These are phyloP conservation scores for Meloe dianella DNA, from an alignment of 2,888 invertebrate genomes.

Conservation along the genomic window DNA sequence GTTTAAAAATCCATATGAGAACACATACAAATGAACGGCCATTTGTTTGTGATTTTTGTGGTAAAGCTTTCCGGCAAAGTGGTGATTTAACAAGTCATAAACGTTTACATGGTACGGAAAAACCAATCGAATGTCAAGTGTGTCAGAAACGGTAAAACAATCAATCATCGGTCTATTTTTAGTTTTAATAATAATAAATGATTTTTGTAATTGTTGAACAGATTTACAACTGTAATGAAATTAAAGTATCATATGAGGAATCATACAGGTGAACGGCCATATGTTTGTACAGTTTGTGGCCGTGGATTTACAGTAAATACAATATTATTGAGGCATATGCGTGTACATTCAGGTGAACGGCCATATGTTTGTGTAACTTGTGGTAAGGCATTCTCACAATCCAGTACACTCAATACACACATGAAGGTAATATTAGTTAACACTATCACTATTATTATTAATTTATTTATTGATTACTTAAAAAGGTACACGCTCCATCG, in stretches of 20 bases:
- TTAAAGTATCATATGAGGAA: conserved; percentile 60
- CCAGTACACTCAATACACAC: conserved; percentile 59
- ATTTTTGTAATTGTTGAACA: too few species aligned
- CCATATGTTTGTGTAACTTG: conserved; percentile 60
- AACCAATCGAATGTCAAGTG: conserved; percentile 59
- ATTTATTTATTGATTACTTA: conserved; percentile 1
- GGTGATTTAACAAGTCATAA: conserved; percentile 60
- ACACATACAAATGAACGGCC: conserved; percentile 61
- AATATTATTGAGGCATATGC: conserved; percentile 58
- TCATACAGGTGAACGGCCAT: conserved; percentile 59
- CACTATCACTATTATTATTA: background rate
- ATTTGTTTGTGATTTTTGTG: conserved; percentile 59
- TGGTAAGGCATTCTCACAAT: conserved; percentile 59
- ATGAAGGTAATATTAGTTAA: conserved; percentile 54
- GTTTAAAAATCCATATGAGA: conserved; percentile 60
- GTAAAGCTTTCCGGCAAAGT: conserved; percentile 59
- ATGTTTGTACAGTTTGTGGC: conserved; percentile 58
- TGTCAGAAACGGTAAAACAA: conserved; percentile 59
- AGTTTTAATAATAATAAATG: background rate
- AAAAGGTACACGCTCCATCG: conserved; percentile 53
- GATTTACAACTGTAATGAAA: conserved; percentile 60
- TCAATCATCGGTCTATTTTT: conserved; percentile 6
- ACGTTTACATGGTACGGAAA: conserved; percentile 59
- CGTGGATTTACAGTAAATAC: conserved; percentile 60
- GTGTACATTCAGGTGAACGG: conserved; percentile 59